Conservation (phyloP, 2,113 vertebrate genomes). For the Melanocharis versteri region DNA sequence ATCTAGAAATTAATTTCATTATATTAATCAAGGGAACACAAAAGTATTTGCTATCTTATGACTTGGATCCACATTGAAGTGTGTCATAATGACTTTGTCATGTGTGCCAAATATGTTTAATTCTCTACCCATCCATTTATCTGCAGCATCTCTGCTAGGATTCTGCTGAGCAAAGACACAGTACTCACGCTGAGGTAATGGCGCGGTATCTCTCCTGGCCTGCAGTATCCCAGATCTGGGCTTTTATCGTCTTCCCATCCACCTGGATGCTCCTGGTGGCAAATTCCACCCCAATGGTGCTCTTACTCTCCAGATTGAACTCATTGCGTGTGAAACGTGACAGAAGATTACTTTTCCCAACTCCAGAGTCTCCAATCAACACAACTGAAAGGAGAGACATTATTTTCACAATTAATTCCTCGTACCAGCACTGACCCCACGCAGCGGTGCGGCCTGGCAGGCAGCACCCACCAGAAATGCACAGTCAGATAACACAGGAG, state of each 20-base stretch:
- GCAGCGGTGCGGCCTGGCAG: fast-evolving
- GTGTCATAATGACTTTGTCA: not conserved
- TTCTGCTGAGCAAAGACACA: not conserved
- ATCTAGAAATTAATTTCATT: not conserved
- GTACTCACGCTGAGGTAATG: conserved; percentile 94
- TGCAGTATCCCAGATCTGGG: conserved; percentile 96
- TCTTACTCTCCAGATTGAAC: conserved; percentile 98
- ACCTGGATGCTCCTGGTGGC: conserved; percentile 97
- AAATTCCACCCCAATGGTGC: conserved; percentile 97
- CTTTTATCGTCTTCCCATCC: conserved; percentile 95
- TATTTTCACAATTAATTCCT: not conserved
- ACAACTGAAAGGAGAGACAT: conserved; percentile 78
- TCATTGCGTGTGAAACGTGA: conserved; percentile 97
- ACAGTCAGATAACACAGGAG: not conserved
- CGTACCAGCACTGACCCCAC: fast-evolving
- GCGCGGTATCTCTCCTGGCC: conserved; percentile 96
- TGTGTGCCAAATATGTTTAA: fast-evolving
- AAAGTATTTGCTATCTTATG: not conserved
- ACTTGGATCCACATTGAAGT: not conserved
- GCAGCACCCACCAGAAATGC: not conserved
- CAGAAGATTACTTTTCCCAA: conserved; percentile 95
- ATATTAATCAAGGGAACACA: not conserved
- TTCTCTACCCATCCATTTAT: not conserved
- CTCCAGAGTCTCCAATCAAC: conserved; percentile 94
- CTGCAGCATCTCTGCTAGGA: not conserved